Conservation (phyloP, 2,888 invertebrate species). For the Drosophila picticornis region DNA sequence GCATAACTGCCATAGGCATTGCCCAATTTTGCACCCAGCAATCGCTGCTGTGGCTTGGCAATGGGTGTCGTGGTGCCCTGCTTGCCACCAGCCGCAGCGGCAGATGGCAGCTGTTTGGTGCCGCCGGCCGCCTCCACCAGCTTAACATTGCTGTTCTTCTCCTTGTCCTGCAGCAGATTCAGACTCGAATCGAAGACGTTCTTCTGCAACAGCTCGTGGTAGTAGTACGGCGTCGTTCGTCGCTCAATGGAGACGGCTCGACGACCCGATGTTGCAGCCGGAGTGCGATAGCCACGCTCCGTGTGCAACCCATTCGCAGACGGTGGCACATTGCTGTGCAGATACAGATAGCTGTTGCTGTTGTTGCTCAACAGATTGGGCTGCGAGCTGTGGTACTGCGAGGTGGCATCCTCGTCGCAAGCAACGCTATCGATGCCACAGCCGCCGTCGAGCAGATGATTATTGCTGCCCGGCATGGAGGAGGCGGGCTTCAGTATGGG, state of each 20-base stretch:
- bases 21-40: slow-evolving; percentile 42
- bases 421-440: slow-evolving; percentile 47
- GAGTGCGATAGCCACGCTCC: slow-evolving; percentile 28
- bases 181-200: slow-evolving; percentile 84
- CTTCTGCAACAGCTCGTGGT: slow-evolving; percentile 83
- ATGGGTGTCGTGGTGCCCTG: slow-evolving; percentile 35
- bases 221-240: slow-evolving; percentile 84
- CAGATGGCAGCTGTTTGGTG: slow-evolving; percentile 15
- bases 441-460: slow-evolving; percentile 58
- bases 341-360: slow-evolving; percentile 69
- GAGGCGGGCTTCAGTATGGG: slow-evolving; percentile 84
- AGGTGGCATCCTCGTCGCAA: slow-evolving; percentile 41
- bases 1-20: slow-evolving; percentile 48
- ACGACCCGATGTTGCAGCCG: slow-evolving; percentile 38
- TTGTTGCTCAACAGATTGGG: slow-evolving; percentile 75
- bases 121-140: slow-evolving; percentile 38
- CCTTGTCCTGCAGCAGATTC: slow-evolving; percentile 82
- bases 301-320: slow-evolving; percentile 39
- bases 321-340: slow-evolving; percentile 58
- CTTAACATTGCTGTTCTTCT: slow-evolving; percentile 66
- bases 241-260: slow-evolving; percentile 77
- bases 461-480: slow-evolving; percentile 83
- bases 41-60: slow-evolving; percentile 71
- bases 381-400: slow-evolving; percentile 81
- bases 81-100: slow-evolving; percentile 47